phyloP scores from a whole-genome alignment of 1,140 invertebrate genomes.

The Nephotettix cincticeps region DNA sequence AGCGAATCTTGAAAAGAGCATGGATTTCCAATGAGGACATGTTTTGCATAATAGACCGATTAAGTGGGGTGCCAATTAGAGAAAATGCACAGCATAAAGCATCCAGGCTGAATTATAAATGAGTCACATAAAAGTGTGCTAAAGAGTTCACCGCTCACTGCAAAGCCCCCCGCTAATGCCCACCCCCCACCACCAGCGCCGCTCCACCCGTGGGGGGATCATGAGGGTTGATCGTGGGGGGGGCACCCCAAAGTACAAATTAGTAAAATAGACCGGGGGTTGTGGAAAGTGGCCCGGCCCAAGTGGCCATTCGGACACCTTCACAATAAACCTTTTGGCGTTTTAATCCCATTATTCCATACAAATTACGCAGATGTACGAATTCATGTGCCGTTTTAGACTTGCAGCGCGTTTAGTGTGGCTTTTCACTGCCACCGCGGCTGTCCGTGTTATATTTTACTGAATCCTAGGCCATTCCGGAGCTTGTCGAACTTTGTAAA shows the following conservation, averaged over 20 bases:
- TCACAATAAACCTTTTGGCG: not conserved
- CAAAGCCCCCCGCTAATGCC: not conserved
- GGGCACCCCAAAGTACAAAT: slow-evolving; percentile 3
- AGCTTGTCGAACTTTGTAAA: too few species aligned
- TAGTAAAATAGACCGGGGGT: slow-evolving; percentile 1
- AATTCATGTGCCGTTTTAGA: too few species aligned
- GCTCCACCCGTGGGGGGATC: not conserved
- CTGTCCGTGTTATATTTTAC: too few species aligned
- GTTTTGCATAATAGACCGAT: slow-evolving; percentile 2
- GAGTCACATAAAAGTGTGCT: not conserved
- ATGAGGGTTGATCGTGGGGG: not conserved
- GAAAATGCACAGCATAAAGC: slow-evolving; percentile 3
- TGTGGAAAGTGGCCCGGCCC: not conserved
- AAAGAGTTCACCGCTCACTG: not conserved
- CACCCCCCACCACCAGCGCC: not conserved
- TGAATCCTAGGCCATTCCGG: too few species aligned
- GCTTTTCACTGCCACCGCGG: too few species aligned
- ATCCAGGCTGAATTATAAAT: not conserved
- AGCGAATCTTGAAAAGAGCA: not conserved
- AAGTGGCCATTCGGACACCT: slow-evolving; percentile 7
- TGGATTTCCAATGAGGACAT: not conserved
- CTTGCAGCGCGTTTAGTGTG: too few species aligned
- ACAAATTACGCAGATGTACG: not conserved
- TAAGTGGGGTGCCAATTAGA: not conserved
- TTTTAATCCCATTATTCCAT: slow-evolving; percentile 1